Conservation (phyloP, 2,113 vertebrate genomes). For the Catharus minimus region DNA sequence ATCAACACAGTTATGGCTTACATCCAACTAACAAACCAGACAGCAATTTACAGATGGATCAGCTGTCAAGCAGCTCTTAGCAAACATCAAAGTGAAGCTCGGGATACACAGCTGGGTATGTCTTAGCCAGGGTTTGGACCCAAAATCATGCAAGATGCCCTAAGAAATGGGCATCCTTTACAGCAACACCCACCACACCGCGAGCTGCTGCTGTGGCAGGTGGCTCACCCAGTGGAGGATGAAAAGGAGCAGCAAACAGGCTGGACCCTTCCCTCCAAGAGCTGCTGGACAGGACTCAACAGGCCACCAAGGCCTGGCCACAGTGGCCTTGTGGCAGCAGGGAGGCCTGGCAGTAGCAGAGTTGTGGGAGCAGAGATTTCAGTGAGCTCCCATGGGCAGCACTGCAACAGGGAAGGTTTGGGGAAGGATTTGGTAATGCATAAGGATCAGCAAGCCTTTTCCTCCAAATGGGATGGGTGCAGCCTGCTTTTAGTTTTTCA, state of each 20-base stretch:
- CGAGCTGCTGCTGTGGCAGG: neutral
- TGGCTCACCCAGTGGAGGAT: accelerated
- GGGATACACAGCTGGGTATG: neutral
- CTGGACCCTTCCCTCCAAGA: neutral
- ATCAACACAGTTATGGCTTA: accelerated
- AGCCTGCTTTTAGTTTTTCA: neutral
- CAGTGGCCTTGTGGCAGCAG: accelerated
- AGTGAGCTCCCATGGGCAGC: neutral
- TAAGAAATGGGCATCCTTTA: neutral
- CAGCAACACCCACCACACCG: neutral
- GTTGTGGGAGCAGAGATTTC: neutral
- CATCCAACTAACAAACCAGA: neutral
- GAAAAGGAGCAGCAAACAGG: neutral
- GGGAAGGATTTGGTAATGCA: neutral
- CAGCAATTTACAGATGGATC: neutral
- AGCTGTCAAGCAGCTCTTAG: neutral
- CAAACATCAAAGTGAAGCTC: neutral
- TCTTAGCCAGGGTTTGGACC: neutral
- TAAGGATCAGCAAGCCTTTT: neutral
- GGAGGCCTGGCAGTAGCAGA: neutral
- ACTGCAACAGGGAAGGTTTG: neutral
- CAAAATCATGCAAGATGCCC: neutral
- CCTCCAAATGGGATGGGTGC: neutral
- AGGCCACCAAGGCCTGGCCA: neutral
- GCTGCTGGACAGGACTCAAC: neutral